A percentile compares a stretch with the other conserved stretches of the same genome.
phyloP scores from a whole-genome alignment of 2,797 vertebrate species.

The Ibycter americanus region DNA sequence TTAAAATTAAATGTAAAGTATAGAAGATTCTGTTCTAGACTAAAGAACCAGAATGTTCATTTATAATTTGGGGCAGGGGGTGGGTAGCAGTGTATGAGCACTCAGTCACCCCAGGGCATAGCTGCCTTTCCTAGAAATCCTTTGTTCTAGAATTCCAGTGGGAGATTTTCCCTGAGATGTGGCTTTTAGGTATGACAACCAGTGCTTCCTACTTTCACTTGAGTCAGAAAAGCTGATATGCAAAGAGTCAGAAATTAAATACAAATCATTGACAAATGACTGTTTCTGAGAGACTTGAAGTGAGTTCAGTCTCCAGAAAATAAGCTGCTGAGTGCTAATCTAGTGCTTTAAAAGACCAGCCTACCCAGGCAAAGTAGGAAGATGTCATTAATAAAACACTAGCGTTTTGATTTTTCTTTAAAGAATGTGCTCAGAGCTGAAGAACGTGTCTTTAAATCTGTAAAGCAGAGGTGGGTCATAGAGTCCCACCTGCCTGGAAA shows the following conservation, averaged over 20 bases:
- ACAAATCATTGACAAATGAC: slow-evolving; percentile 34
- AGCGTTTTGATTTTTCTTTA: slow-evolving; percentile 8
- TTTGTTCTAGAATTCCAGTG: slow-evolving; percentile 7
- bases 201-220: slow-evolving; percentile 13
- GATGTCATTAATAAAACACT: slow-evolving; percentile 49
- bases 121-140: background rate
- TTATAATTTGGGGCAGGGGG: background rate
- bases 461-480: background rate
- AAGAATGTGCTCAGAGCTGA: background rate
- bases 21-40: background rate
- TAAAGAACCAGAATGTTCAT: background rate
- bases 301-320: background rate
- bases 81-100: background rate
- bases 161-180: background rate
- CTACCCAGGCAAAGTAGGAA: slow-evolving; percentile 34
- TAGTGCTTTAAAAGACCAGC: background rate
- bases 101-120: background rate
- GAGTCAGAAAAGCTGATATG: slow-evolving; percentile 25
- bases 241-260: slow-evolving; percentile 34
- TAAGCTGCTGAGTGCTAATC: background rate
- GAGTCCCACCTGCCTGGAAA: background rate
- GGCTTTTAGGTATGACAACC: background rate
- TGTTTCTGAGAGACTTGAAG: slow-evolving; percentile 3
- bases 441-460: background rate
- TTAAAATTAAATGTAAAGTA: background rate